Evolutionary conservation across 2,113 vertebrate species (phyloP).

Genomic region (Gallinago jamesoni): DNA sequence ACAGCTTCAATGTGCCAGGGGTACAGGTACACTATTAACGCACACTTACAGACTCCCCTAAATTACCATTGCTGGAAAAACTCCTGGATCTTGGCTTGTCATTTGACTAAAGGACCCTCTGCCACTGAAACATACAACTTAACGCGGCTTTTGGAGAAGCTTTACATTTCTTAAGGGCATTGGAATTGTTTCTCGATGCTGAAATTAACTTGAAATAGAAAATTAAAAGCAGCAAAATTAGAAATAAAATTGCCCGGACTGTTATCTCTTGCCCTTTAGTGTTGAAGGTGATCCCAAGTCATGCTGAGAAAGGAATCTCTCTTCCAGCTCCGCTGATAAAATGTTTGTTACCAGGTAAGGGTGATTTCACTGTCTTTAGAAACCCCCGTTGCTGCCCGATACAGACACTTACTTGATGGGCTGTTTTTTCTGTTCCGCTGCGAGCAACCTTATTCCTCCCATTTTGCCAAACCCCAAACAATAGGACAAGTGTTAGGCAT

Average conservation of each 20-base stretch:
- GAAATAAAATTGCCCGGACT: not conserved
- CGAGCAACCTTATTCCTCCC: conserved; percentile 2
- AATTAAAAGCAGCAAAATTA: not conserved
- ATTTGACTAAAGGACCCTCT: not conserved
- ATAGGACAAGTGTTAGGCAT: conserved; percentile 61
- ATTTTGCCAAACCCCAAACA: conserved; percentile 49
- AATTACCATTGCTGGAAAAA: not conserved
- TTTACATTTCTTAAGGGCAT: not conserved
- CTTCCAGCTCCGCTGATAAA: not conserved
- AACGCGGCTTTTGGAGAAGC: not conserved
- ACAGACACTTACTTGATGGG: not conserved
- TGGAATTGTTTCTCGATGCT: not conserved
- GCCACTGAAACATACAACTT: not conserved
- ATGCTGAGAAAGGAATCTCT: not conserved
- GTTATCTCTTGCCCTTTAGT: not conserved
- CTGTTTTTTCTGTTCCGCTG: not conserved
- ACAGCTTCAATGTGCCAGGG: not conserved
- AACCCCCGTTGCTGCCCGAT: not conserved
- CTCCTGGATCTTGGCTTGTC: not conserved
- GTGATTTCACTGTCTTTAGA: not conserved
- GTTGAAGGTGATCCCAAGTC: not conserved
- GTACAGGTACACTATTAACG: rapidly evolving
- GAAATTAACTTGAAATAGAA: not conserved
- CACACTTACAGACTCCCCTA: not conserved
- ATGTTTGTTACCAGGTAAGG: not conserved